Conservation (phyloP, 2,888 invertebrate species). For the Eilema griseolum region DNA sequence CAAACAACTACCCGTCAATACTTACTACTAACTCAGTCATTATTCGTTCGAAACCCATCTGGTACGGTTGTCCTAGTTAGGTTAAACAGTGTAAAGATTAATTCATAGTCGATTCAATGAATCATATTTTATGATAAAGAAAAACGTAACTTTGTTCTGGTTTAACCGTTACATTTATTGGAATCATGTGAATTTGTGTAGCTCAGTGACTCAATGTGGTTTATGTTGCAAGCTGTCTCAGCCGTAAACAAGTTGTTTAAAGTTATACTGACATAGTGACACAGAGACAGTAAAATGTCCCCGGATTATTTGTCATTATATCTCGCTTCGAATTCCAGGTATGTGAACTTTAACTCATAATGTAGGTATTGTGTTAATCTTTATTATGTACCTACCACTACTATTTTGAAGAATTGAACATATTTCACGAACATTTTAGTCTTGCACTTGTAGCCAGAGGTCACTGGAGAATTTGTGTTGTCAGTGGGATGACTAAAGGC, state of each 20-base stretch:
- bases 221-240: not conserved
- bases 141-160: not conserved
- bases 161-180: not conserved
- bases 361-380: not conserved
- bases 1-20: not conserved
- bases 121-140: not conserved
- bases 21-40: not conserved
- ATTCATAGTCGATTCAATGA: not conserved
- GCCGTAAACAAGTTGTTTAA: not conserved
- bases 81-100: not conserved
- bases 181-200: slow-evolving; percentile 1
- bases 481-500: too few relatives aligned
- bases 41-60: not conserved
- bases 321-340: not conserved
- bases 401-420: not conserved
- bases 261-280: not conserved
- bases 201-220: slow-evolving; percentile 8
- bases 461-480: too few relatives aligned
- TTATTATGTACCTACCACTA: too few relatives aligned
- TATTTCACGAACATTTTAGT: not conserved
- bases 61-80: slow-evolving; percentile 1
- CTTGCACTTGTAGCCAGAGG: too few relatives aligned
- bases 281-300: not conserved
- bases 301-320: slow-evolving; percentile 3
- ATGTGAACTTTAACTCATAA: not conserved